A percentile compares a stretch with the other conserved stretches of the same genome.
Evolutionary conservation across 2,797 vertebrate genomes (phyloP).

Genomic region (Rachycentron canadum): DNA sequence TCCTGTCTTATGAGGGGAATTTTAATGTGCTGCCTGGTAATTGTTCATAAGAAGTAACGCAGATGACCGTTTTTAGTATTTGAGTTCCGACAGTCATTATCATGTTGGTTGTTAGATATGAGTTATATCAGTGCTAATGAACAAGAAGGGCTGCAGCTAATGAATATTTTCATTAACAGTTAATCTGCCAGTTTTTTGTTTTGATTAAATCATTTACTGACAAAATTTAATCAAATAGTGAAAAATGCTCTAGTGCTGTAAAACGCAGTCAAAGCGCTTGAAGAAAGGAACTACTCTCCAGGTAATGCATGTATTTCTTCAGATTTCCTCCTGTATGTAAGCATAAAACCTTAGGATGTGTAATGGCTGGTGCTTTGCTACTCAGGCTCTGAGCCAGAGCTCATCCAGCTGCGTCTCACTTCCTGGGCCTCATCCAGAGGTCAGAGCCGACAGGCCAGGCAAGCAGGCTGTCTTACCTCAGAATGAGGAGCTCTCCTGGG

Average conservation of each 20-base stretch:
- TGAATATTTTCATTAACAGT: conserved; percentile 27
- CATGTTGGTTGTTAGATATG: background rate
- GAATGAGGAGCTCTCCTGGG: conserved; percentile 56
- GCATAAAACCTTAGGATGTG: conserved; percentile 27
- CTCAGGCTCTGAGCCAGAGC: conserved; percentile 47
- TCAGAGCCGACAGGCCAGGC: conserved; percentile 46
- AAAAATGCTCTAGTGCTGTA: background rate
- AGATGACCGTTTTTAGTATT: conserved; percentile 14
- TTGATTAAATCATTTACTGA: conserved; percentile 17
- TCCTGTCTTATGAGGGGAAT: conserved; percentile 4
- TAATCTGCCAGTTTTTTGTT: conserved; percentile 4
- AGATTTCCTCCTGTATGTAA: conserved; percentile 15
- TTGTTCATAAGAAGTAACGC: conserved; percentile 4
- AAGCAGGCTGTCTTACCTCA: conserved; percentile 57
- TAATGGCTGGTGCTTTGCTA: conserved; percentile 34
- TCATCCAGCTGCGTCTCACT: conserved; percentile 66
- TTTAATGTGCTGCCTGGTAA: conserved; percentile 10
- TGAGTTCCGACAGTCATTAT: conserved; percentile 3
- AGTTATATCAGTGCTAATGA: conserved; percentile 24
- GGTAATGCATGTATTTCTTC: background rate
- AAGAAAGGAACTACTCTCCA: background rate
- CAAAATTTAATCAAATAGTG: background rate
- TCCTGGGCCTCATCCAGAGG: conserved; percentile 61
- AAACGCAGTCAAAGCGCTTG: background rate
- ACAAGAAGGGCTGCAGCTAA: conserved; percentile 13